Base-by-base conservation (phyloP, 2,888 invertebrate species). In the Tigriopus californicus region DNA sequence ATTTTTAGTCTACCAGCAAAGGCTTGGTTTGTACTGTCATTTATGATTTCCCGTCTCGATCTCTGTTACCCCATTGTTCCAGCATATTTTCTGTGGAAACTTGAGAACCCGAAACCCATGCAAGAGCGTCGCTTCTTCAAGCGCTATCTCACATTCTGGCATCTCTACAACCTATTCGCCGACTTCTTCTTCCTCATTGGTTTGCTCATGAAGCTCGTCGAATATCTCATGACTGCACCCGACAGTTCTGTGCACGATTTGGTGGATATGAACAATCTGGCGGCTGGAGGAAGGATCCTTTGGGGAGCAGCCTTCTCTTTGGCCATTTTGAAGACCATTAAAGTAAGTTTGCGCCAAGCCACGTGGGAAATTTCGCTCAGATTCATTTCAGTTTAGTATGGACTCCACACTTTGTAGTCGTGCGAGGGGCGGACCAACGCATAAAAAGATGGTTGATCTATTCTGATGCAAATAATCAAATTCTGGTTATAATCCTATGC, bases 261-360 rank as follows among this genome's bases (percentile, higher is more conserved):
- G 40, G 33, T 33, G n/a, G 41, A 53, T 40, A 40, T 41, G 41
- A 53, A 40, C 40, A 22, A 15, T 13, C 53, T 49, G 3, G 53
- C 33, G 15, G 53, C 56, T 24, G 15, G 18, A 18, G 56, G 56
- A 13, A 15, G 56, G n/a, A 56, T 56, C 18, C 24, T 56, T 10
- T 56, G 56, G 56, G 56, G 56, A 6, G 42, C 41, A 18, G 56
- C 56, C 15, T 56, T 56, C 22, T 20, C 20, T 10, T 42, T 56
- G 12, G 56, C 56, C 12, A 56, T 56, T 15, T 15, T 56, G 15
- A 56, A 56, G 56, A 56, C 56, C 18, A 56, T 56, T 10, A 56
- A 56, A 22, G 42, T 56, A 41, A 15, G 11, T 25, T 53, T 15
- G 13, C 25, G 25, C 13, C 33, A 15, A 40, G 5, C 5, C 15